These are phyloP conservation scores for Semnornis frantzii DNA, from an alignment of 2,113 vertebrate genomes.

Conservation along the genomic window DNA sequence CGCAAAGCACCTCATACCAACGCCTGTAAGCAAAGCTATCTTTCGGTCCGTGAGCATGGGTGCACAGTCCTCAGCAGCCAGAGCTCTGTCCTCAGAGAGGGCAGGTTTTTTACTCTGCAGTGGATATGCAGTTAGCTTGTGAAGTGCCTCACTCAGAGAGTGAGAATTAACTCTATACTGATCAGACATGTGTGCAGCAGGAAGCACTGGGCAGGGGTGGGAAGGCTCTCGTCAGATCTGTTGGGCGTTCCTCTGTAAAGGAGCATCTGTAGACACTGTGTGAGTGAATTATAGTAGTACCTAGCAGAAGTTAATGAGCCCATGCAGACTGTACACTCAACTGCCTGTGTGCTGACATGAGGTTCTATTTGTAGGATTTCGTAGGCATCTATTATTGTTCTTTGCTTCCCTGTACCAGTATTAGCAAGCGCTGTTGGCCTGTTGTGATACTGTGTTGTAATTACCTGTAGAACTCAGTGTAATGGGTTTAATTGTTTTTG, in stretches of 20 bases:
- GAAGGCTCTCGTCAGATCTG: background rate
- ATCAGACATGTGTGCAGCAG: background rate
- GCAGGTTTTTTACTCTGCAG: background rate
- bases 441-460: background rate
- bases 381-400: background rate
- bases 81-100: background rate
- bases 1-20: rapidly evolving
- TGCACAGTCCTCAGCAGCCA: background rate
- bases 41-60: background rate
- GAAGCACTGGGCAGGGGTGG: background rate
- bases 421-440: background rate
- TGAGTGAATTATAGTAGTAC: background rate
- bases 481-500: background rate
- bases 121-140: background rate
- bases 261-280: background rate
- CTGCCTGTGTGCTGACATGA: background rate
- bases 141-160: background rate
- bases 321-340: background rate
- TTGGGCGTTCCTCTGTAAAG: background rate
- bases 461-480: background rate
- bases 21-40: background rate
- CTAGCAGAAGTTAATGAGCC: background rate
- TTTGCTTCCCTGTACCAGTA: background rate
- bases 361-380: background rate
- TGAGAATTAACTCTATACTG: background rate